Base-by-base conservation (phyloP, 2,113 vertebrate genomes). In the Mesitornis unicolor region DNA sequence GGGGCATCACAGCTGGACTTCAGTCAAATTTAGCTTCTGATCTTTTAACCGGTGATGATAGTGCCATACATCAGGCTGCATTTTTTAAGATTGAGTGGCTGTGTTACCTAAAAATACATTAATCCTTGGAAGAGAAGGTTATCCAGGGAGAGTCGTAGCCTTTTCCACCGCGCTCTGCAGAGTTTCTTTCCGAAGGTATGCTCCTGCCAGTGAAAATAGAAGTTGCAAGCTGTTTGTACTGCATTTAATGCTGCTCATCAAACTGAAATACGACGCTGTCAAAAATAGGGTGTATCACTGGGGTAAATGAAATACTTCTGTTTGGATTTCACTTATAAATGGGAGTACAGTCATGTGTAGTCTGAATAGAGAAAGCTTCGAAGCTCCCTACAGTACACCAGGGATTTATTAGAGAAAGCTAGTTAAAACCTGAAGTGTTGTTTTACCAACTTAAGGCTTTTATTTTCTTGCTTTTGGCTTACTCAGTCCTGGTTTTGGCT, bases 101-200 rank as follows among this genome's bases (percentile, higher is more conserved):
- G 13, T 15, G 10, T 83, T 83, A 79, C 68, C 92, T 95, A 89
- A 95, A 96, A 94, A 93, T 93, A 94, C 51, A 26, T 86, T 71
- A 18, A 69, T 93, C 68, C 87, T 59, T 18, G 43, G 71, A 68
- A 88, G 71, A 93, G 71, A 43, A 85, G 60, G 71, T 92, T 88
- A 70, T 93, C 56, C 48, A 18, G 51, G 95, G 88, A 70, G 64
- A 89, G 36, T 35, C 35, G 25, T 83, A 89, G n/a, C 79, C 88
- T 93, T 94, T 91, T 59, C 82, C 68, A 75, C 65, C 0, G 0
- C 2, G 1, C 56, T 90, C 82, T 74, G 69, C 68, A 40, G 17
- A 90, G 88, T 67, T 83, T 16, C 64, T 89, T 78, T 64, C 86
- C 26, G 1, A 84, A 81, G 64, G 57, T 67, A 19, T 45, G 78